phyloP scores from a whole-genome alignment of 1,140 invertebrate species.

The Trinorchestia longiramus region DNA sequence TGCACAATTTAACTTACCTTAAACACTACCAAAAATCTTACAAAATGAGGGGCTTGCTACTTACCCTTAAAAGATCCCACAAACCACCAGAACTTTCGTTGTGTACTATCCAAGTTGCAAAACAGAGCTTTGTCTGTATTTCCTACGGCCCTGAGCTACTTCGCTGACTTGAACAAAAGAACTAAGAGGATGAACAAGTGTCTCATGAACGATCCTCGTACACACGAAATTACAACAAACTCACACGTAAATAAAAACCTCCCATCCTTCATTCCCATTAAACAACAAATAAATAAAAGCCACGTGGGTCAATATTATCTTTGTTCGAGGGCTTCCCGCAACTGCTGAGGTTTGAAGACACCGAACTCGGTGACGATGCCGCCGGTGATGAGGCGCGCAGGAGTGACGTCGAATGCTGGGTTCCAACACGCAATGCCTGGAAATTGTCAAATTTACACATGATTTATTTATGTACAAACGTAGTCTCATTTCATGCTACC shows the following conservation, averaged over 20 bases:
- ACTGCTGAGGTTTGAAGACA: slow-evolving; percentile 74
- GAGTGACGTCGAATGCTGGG: slow-evolving; percentile 99
- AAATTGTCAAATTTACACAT: slow-evolving; percentile 64
- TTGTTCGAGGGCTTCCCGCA: not conserved
- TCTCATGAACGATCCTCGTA: not conserved
- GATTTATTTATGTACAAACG: not conserved
- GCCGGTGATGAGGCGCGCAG: slow-evolving; percentile 88
- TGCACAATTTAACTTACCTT: no score
- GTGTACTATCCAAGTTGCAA: no score
- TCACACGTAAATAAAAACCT: not conserved
- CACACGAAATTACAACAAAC: not conserved
- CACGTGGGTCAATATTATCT: not conserved
- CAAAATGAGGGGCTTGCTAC: no score
- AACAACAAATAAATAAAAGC: not conserved
- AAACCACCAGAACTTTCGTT: no score
- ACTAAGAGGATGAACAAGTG: no score
- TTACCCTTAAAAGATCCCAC: no score
- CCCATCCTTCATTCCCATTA: not conserved
- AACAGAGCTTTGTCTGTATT: no score
- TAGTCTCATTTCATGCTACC: no score
- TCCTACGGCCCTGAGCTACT: no score
- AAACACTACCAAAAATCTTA: no score
- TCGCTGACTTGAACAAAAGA: no score
- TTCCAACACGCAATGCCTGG: slow-evolving; percentile 95
- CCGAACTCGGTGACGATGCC: slow-evolving; percentile 96